Evolutionary conservation across 2,113 vertebrate genomes (phyloP).

Genomic region (Serinus canaria): DNA sequence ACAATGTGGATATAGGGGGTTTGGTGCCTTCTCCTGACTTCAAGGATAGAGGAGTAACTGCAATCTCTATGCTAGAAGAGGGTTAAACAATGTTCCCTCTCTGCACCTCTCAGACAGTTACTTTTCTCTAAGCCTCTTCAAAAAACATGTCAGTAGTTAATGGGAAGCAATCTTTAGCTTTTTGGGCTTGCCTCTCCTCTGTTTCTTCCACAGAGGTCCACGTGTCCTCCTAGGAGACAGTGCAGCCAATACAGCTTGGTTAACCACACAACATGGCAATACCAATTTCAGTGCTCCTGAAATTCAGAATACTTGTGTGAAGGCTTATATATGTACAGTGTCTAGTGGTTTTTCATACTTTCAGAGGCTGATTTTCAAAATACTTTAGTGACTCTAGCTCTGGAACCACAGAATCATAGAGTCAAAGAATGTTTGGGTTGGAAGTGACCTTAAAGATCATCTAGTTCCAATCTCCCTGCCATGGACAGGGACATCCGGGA

Average conservation of each 20-base stretch:
- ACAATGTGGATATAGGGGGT: background rate
- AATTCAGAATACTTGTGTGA: background rate
- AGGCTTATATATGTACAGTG: background rate
- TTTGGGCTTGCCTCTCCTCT: background rate
- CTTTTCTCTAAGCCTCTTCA: background rate
- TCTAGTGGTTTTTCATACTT: background rate
- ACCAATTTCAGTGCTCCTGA: background rate
- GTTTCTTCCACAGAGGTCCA: background rate
- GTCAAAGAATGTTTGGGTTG: background rate
- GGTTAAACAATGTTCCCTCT: background rate
- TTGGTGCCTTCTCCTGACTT: background rate
- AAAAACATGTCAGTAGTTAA: background rate
- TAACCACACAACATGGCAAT: background rate
- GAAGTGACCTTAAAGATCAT: background rate
- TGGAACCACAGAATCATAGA: background rate
- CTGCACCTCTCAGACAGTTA: background rate
- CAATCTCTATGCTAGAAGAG: background rate
- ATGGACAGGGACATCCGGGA: too few relatives aligned
- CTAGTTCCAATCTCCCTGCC: background rate
- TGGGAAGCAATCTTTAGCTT: background rate
- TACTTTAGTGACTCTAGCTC: background rate
- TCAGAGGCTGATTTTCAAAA: background rate
- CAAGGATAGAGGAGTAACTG: background rate
- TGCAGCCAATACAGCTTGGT: background rate
- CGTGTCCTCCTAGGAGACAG: accelerated